Percentiles rank a stretch among this genome's conserved stretches.
Evolutionary conservation across 2,888 invertebrate species (phyloP).

Genomic region (Diaphora mendica): DNA sequence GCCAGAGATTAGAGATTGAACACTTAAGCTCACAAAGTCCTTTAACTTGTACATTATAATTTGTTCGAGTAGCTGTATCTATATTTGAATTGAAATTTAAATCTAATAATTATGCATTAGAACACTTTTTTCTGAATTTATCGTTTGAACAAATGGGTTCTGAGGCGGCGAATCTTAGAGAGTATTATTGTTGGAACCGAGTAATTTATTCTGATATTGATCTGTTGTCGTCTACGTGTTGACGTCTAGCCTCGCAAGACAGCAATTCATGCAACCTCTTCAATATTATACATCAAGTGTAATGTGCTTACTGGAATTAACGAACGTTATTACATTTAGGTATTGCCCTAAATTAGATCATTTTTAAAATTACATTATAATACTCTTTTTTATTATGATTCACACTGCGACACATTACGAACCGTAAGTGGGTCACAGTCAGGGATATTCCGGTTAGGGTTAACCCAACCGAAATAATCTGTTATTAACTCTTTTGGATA

Average conservation of each 20-base stretch:
- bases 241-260: neutral
- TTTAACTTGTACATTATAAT: no score
- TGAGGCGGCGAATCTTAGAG: neutral
- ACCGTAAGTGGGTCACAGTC: conserved; percentile 65
- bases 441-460: no score
- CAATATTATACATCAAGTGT: neutral
- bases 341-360: neutral
- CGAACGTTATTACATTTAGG: neutral
- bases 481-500: no score
- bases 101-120: no score
- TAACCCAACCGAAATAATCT: no score
- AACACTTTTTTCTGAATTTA: neutral
- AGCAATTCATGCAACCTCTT: neutral
- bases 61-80: no score
- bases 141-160: neutral
- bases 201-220: neutral
- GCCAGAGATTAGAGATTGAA: no score
- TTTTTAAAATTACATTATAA: neutral
- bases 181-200: neutral
- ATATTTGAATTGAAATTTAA: no score
- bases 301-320: neutral
- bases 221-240: neutral
- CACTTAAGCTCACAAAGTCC: no score
- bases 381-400: conserved; percentile 49
- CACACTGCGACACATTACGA: conserved; percentile 62